Conservation (phyloP, 2,113 vertebrate species). For the Conger conger region DNA sequence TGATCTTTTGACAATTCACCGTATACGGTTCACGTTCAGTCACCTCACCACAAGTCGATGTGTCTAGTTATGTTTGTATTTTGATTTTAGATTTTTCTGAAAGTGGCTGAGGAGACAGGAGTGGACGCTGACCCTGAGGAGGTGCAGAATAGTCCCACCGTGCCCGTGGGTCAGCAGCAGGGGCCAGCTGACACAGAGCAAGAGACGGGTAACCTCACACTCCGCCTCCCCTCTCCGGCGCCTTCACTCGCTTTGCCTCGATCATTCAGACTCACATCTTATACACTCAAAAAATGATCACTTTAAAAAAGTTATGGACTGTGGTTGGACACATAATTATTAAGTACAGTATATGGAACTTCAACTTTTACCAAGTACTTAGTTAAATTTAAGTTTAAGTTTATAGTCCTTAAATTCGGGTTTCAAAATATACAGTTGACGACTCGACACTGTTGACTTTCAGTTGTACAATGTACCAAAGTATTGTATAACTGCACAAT, state of each 20-base stretch:
- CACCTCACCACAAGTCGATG: background rate
- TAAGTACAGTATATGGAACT: no score
- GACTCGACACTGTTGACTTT: no score
- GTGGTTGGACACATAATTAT: no score
- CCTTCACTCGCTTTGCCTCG: no score
- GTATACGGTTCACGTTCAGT: background rate
- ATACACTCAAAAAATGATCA: no score
- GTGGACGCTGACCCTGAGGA: conserved; percentile 53
- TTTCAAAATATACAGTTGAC: no score
- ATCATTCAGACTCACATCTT: background rate
- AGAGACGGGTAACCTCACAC: conserved; percentile 47
- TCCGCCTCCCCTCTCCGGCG: background rate
- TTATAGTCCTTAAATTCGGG: no score
- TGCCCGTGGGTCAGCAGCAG: conserved; percentile 39
- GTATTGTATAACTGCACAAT: no score
- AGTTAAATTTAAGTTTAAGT: no score
- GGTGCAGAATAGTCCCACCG: background rate
- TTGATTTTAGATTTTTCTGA: conserved; percentile 81
- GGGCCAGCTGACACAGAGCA: conserved; percentile 38
- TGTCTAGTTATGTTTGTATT: background rate
- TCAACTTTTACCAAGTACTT: no score
- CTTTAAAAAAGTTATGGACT: no score
- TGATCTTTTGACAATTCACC: background rate
- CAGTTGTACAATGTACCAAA: no score
- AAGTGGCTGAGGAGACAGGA: conserved; percentile 68